Percentiles rank a stretch among this genome's conserved stretches.
These are phyloP conservation scores for Pseudococcus jackbeardsleyi DNA, from an alignment of 2,888 invertebrate genomes.

Conservation along the genomic window DNA sequence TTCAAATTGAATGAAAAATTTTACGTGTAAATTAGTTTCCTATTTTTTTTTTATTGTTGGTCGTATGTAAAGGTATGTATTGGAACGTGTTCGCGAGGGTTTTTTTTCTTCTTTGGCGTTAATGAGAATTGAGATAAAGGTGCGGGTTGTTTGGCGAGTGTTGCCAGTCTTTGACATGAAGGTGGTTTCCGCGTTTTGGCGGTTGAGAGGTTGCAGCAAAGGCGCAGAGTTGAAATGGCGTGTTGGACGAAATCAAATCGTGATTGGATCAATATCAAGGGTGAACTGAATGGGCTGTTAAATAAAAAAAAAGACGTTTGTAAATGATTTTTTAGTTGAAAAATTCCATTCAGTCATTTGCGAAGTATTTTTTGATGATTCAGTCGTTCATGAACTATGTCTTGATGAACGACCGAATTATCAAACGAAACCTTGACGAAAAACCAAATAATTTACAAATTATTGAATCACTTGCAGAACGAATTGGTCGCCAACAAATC, in stretches of 20 bases:
- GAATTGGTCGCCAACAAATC: too few relatives aligned
- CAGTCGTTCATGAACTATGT: too few relatives aligned
- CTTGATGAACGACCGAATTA: too few relatives aligned
- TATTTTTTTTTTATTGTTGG: neutral
- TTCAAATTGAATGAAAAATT: constrained; percentile 8
- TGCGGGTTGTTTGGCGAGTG: constrained; percentile 14
- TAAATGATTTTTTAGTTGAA: too few relatives aligned
- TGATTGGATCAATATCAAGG: neutral
- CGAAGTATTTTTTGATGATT: too few relatives aligned
- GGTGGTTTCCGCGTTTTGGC: neutral
- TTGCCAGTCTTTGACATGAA: neutral
- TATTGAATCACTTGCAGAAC: too few relatives aligned
- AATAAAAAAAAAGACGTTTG: too few relatives aligned
- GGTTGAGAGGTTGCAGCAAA: neutral
- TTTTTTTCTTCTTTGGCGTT: neutral
- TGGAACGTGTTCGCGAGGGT: constrained; percentile 13
- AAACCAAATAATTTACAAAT: too few relatives aligned
- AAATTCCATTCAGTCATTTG: too few relatives aligned
- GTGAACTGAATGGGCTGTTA: too few relatives aligned
- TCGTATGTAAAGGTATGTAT: neutral
- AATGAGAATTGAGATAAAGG: neutral
- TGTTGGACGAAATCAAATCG: neutral
- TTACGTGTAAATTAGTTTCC: constrained; percentile 6
- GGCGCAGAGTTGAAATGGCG: neutral
- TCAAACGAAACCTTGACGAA: too few relatives aligned